These are phyloP conservation scores for Lissocephala sabroskyi DNA, from an alignment of 2,888 invertebrate genomes.

Conservation along the genomic window DNA sequence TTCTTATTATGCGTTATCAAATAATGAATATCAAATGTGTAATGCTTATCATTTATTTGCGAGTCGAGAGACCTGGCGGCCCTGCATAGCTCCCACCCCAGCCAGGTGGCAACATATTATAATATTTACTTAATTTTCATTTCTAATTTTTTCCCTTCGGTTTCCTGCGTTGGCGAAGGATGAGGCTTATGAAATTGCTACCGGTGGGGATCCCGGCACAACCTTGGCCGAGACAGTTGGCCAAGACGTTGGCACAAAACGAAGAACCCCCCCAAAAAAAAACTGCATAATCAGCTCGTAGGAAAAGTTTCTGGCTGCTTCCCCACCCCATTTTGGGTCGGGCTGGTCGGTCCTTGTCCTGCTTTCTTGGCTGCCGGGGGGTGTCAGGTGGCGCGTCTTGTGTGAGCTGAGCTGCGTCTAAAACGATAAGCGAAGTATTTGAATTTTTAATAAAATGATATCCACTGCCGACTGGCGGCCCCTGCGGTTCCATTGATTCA, in stretches of 20 bases:
- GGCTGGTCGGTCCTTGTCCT: neutral
- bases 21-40: conserved; percentile 67
- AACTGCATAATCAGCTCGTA: conserved; percentile 56
- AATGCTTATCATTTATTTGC: conserved; percentile 67
- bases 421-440: conserved; percentile 64
- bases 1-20: conserved; percentile 58
- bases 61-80: conserved; percentile 25
- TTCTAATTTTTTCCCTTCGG: conserved; percentile 44
- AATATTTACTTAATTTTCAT: conserved; percentile 66
- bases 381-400: conserved; percentile 10
- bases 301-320: conserved; percentile 35
- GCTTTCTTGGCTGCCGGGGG: conserved; percentile 6
- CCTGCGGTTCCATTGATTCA: conserved; percentile 37
- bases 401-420: conserved; percentile 55
- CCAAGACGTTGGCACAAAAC: conserved; percentile 3
- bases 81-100: neutral
- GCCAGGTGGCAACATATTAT: conserved; percentile 53
- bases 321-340: conserved; percentile 2
- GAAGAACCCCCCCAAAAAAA: too few relatives aligned
- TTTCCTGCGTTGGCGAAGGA: conserved; percentile 18
- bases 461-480: too few relatives aligned
- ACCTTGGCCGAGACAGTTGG: conserved; percentile 30
- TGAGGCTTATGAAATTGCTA: conserved; percentile 48
- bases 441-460: conserved; percentile 66
- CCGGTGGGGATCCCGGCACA: conserved; percentile 14